A percentile compares a stretch with the other conserved stretches of the same genome.
Evolutionary conservation across 1,140 invertebrate species (phyloP).

Genomic region (Drosophila pectinifera): DNA sequence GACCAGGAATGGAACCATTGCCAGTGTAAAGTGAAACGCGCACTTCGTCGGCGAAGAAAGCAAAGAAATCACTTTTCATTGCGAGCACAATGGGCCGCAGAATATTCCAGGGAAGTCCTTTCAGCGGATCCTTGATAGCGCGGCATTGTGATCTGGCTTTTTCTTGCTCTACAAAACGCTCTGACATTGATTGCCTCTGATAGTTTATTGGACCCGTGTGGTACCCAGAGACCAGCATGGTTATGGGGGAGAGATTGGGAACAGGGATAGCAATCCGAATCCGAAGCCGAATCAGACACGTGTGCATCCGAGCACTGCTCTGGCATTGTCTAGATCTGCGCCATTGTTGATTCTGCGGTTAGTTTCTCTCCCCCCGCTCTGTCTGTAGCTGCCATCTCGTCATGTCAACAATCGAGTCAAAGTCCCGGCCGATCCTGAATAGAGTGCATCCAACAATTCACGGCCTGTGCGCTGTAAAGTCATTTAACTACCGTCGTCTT

Average conservation of each 20-base stretch:
- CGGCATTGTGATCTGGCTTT: conserved; percentile 32
- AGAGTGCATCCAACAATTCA: conserved; percentile 1
- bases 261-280: conserved; percentile 21
- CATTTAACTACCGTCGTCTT: conserved; percentile 69
- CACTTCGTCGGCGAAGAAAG: conserved; percentile 27
- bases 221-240: conserved; percentile 8
- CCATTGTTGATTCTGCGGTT: conserved; percentile 71
- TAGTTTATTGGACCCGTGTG: conserved; percentile 61
- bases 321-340: conserved; percentile 46
- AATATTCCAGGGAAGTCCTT: conserved; percentile 75
- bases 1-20: conserved; percentile 44
- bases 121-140: conserved; percentile 43
- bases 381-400: conserved; percentile 10
- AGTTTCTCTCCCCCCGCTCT: conserved; percentile 41
- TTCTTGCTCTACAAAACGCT: conserved; percentile 53
- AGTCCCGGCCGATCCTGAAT: conserved; percentile 29
- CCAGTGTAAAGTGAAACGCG: conserved; percentile 33
- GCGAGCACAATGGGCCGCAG: conserved; percentile 55
- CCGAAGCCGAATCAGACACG: conserved; percentile 50
- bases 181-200: conserved; percentile 77
- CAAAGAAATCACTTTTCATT: conserved; percentile 74
- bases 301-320: conserved; percentile 40
- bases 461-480: conserved; percentile 42
- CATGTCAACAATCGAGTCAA: conserved; percentile 77
- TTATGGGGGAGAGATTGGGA: background rate